phyloP scores from a whole-genome alignment of 2,113 vertebrate genomes.

The Cyphomyrus discorhynchus region DNA sequence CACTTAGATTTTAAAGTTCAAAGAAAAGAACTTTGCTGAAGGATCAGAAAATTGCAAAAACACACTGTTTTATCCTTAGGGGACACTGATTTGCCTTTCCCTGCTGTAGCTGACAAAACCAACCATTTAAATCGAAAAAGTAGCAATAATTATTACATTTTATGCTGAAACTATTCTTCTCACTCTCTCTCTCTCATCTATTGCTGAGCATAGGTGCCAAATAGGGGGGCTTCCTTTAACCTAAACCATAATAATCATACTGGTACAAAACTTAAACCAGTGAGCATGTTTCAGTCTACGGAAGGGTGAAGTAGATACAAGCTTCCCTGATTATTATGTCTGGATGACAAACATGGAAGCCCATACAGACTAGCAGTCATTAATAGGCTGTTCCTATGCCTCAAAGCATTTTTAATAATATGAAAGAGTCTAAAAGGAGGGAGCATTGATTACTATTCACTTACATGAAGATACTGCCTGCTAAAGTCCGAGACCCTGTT shows the following conservation, averaged over 20 bases:
- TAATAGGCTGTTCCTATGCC: not conserved
- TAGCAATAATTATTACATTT: slow-evolving; percentile 6
- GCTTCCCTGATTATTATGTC: not conserved
- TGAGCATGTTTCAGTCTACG: not conserved
- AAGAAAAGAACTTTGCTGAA: not conserved
- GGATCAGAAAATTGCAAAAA: not conserved
- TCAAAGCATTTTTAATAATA: not conserved
- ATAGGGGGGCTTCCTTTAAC: not conserved
- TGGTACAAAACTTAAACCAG: not conserved
- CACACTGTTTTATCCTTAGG: not conserved
- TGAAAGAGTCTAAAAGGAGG: not conserved
- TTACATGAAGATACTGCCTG: not conserved
- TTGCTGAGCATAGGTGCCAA: slow-evolving; percentile 9
- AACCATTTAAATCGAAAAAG: slow-evolving; percentile 6
- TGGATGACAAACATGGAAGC: not conserved
- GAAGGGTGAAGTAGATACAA: not conserved
- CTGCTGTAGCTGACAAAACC: not conserved
- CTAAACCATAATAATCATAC: not conserved
- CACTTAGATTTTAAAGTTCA: not conserved
- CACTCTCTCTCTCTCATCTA: not conserved
- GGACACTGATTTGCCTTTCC: not conserved
- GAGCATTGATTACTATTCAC: not conserved
- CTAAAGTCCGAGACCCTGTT: not conserved
- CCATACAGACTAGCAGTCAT: not conserved
- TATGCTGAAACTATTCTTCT: not conserved